phyloP scores from a whole-genome alignment of 2,113 vertebrate species.

The Thunnus maccoyii region DNA sequence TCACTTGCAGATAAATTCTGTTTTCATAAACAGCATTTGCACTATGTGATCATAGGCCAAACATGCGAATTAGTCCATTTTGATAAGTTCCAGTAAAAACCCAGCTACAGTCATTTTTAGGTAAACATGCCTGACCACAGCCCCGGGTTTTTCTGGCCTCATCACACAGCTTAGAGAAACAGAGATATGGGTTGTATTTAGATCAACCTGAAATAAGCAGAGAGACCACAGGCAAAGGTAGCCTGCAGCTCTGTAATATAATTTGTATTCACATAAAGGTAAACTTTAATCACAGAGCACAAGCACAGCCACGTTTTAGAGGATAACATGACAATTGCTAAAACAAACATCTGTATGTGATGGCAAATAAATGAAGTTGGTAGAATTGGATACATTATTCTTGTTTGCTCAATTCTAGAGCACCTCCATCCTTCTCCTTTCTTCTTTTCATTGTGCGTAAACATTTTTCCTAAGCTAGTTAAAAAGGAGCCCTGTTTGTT shows the following conservation, averaged over 20 bases:
- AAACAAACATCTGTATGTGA: neutral
- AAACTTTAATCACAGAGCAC: neutral
- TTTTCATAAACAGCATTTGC: conserved; percentile 43
- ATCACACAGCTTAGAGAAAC: neutral
- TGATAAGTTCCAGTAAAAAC: conserved; percentile 41
- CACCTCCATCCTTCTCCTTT: neutral
- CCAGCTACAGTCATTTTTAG: conserved; percentile 17
- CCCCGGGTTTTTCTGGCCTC: conserved; percentile 2
- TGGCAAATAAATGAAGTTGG: conserved; percentile 18
- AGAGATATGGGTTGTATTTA: conserved; percentile 5
- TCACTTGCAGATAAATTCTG: conserved; percentile 64
- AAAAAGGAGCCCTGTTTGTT: conserved; percentile 64
- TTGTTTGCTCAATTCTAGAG: no score
- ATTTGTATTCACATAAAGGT: neutral
- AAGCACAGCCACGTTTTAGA: no score
- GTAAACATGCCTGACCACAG: conserved; percentile 1
- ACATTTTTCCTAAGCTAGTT: conserved; percentile 52
- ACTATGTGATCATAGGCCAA: conserved; percentile 25
- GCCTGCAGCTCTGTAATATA: conserved; percentile 9
- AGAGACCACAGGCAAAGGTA: conserved; percentile 1
- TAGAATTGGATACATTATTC: neutral
- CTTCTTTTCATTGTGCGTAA: conserved; percentile 17
- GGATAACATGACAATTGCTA: no score
- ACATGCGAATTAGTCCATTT: conserved; percentile 20
- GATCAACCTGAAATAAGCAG: conserved; percentile 11